Evolutionary conservation across 1,140 invertebrate genomes (phyloP), one percentile per base, ranked within the genome.

Genomic region (Megalopta genalis): DNA sequence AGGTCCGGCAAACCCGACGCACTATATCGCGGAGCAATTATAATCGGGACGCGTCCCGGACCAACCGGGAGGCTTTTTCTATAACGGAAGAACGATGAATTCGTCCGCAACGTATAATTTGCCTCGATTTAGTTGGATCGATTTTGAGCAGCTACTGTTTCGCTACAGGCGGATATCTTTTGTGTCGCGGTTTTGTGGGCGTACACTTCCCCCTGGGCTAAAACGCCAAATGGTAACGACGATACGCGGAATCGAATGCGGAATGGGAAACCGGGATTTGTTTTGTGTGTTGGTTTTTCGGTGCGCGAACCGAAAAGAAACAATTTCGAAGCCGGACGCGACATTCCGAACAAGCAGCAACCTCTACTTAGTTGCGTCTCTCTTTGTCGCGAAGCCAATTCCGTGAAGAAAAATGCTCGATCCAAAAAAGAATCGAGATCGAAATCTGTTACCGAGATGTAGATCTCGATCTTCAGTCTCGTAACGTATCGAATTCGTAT

Each of bases 81-180:
- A 63, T 71, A 72, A 73, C 83, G 81, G 69, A 70, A 69, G 59
- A 69, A 69, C 63, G 62, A 21, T 86, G 88, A 90, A 89, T 89
- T 87, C 88, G 88, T 86, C 87, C 87, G 85, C 88, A 90, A 90
- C 88, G 88, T 93, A 91, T 93, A 93, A 93, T 93, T 93, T 92
- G 87, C 88, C 86, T 87, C 86, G 88, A 88, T 88, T 85, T 84
- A 87, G 89, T 76, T 82, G 86, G 88, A 92, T 93, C 90, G 91
- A 92, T 93, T 92, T 91, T 92, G 88, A 91, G 85, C 90, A 89
- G 90, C 90, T 91, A 91, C 90, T 87, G 90, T 92, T 91, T 92
- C 88, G 90, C 91, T 92, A 92, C 87, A 90, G 85, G 90, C 92
- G 90, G 91, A 93, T 92, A 93, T 92, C 91, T 93, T 93, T 93